Percentiles rank a stretch among this genome's conserved stretches.
These are phyloP conservation scores for Catocala sponsa DNA, from an alignment of 2,888 invertebrate genomes.

Conservation along the genomic window DNA sequence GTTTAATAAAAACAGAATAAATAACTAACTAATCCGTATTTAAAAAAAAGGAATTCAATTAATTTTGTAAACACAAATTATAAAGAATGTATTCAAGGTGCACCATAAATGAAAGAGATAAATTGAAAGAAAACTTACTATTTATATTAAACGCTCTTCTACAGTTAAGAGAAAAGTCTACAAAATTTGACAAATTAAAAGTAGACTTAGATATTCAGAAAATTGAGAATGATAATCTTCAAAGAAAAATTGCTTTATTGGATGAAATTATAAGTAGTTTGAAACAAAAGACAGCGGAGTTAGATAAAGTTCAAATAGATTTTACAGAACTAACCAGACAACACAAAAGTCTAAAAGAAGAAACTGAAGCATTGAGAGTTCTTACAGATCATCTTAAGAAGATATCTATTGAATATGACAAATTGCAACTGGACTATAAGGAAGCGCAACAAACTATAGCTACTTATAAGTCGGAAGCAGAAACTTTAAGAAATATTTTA, in stretches of 20 bases:
- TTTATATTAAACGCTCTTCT: slow-evolving; percentile 66
- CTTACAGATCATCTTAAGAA: slow-evolving; percentile 78
- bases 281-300: slow-evolving; percentile 74
- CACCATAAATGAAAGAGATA: slow-evolving; percentile 69
- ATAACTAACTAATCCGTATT: no score
- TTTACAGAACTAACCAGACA: slow-evolving; percentile 72
- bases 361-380: slow-evolving; percentile 77
- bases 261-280: slow-evolving; percentile 78
- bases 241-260: slow-evolving; percentile 74
- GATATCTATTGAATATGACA: slow-evolving; percentile 78
- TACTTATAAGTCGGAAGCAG: slow-evolving; percentile 74
- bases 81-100: no score
- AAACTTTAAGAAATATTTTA: slow-evolving; percentile 80
- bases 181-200: slow-evolving; percentile 74
- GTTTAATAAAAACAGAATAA: no score
- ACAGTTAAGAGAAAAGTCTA: slow-evolving; percentile 72
- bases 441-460: slow-evolving; percentile 68
- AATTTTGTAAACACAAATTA: no score
- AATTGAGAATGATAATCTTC: slow-evolving; percentile 78
- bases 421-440: slow-evolving; percentile 75
- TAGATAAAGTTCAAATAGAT: slow-evolving; percentile 73
- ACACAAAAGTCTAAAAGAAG: slow-evolving; percentile 77
- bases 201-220: slow-evolving; percentile 78
- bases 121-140: slow-evolving; percentile 77
- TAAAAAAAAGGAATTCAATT: no score